phyloP scores from a whole-genome alignment of 2,113 vertebrate genomes.

The Anthoscopus minutus region DNA sequence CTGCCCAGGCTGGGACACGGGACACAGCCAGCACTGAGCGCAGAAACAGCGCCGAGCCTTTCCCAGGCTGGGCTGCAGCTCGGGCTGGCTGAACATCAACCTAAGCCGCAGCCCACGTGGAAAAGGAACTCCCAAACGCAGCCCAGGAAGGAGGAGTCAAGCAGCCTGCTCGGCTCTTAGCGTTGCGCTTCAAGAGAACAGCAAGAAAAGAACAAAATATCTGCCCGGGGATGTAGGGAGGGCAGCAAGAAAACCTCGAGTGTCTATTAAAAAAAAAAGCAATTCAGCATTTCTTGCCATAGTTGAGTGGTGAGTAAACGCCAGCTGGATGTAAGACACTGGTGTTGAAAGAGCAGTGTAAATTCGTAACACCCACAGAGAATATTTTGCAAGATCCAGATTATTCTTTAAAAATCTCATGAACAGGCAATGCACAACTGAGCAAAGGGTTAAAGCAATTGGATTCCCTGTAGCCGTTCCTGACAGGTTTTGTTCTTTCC shows the following conservation, averaged over 20 bases:
- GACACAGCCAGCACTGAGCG: neutral
- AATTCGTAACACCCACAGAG: neutral
- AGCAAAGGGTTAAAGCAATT: neutral
- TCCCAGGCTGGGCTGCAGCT: neutral
- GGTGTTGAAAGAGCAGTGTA: neutral
- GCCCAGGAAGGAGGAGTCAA: neutral
- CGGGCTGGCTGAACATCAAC: neutral
- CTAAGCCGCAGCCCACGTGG: neutral
- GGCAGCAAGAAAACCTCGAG: fast-evolving
- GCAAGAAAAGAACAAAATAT: neutral
- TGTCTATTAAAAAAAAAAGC: neutral
- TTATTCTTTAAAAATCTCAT: neutral
- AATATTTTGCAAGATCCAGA: neutral
- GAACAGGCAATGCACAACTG: fast-evolving
- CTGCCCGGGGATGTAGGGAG: neutral
- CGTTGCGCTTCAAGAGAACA: neutral
- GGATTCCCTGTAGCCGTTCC: neutral
- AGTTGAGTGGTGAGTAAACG: neutral
- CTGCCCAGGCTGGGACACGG: neutral
- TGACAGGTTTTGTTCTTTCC: neutral
- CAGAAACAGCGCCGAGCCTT: neutral
- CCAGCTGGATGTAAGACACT: neutral
- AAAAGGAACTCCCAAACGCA: neutral
- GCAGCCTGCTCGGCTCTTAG: fast-evolving
- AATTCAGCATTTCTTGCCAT: neutral